These are phyloP conservation scores for Uromys caudimaculatus DNA, from an alignment of 2,797 vertebrate genomes.

Conservation along the genomic window DNA sequence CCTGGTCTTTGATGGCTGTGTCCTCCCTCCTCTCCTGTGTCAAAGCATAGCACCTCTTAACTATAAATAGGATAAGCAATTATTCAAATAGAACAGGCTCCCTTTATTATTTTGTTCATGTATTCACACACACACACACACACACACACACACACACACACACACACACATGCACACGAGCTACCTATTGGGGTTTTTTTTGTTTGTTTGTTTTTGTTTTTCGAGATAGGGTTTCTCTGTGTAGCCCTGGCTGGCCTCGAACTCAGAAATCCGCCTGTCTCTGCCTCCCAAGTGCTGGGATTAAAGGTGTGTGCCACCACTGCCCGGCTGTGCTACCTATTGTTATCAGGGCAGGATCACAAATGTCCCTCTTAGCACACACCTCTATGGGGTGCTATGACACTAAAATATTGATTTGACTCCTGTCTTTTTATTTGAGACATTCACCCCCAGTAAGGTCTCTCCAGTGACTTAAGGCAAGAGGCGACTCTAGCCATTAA, in stretches of 20 bases:
- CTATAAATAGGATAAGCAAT: background rate
- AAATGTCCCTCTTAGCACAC: background rate
- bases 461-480: conserved; percentile 1
- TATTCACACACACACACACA: background rate
- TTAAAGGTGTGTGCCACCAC: no score
- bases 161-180: background rate
- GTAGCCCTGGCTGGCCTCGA: no score
- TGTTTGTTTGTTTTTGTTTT: no score
- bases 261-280: no score
- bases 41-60: background rate
- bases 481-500: background rate
- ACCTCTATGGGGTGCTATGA: background rate
- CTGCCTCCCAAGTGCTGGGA: no score
- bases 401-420: background rate
- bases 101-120: background rate
- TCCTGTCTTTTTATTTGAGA: conserved; percentile 30
- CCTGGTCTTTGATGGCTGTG: background rate
- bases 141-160: background rate
- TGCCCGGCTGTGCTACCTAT: background rate
- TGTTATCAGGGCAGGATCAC: background rate
- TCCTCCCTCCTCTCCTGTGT: background rate
- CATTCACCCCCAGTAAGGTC: background rate
- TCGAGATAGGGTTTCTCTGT: no score
- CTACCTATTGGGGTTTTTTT: no score
- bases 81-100: background rate